phyloP scores from a whole-genome alignment of 2,113 vertebrate genomes.

The Leiothrix lutea region DNA sequence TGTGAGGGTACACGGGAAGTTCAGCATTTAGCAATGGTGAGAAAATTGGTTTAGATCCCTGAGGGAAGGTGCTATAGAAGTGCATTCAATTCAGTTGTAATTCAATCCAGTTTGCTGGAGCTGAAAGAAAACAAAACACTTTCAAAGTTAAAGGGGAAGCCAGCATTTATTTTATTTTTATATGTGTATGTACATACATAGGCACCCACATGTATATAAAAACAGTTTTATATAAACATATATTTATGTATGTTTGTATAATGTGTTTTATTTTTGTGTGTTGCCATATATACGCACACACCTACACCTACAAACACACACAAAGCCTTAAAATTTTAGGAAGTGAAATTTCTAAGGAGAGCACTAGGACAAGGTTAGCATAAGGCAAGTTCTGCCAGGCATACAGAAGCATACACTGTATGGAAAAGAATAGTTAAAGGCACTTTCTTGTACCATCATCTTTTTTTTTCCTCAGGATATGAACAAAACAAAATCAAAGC shows the following conservation, averaged over 20 bases:
- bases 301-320: no score
- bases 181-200: rapidly evolving
- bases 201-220: rapidly evolving
- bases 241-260: neutral
- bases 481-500: neutral
- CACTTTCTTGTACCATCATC: neutral
- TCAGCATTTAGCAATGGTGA: constrained; percentile 6
- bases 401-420: rapidly evolving
- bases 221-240: neutral
- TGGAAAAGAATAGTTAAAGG: neutral
- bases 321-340: neutral
- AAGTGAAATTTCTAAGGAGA: neutral
- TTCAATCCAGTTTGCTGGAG: neutral
- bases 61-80: neutral
- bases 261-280: neutral
- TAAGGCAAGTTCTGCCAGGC: neutral
- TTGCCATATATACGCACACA: neutral
- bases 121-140: neutral
- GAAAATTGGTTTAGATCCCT: constrained; percentile 29
- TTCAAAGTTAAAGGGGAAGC: neutral
- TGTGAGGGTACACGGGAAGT: neutral
- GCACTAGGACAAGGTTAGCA: neutral
- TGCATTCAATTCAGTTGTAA: neutral
- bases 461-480: neutral
- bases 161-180: neutral